phyloP scores from a whole-genome alignment of 2,888 invertebrate species.

The Gastrophysa polygoni region DNA sequence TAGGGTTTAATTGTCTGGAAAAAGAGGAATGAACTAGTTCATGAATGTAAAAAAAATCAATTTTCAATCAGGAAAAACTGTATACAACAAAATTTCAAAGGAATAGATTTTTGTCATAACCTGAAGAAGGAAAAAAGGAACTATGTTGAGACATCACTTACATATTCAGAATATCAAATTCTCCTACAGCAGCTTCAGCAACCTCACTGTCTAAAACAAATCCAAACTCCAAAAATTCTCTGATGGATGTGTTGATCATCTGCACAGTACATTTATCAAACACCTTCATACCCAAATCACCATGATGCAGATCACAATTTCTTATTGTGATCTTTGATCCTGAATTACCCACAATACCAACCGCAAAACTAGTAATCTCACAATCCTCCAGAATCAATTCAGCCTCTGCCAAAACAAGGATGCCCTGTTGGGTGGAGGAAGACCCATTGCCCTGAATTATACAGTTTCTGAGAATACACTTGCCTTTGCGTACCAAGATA shows the following conservation, averaged over 20 bases:
- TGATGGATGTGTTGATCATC: slow-evolving; percentile 54
- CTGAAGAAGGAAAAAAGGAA: no score
- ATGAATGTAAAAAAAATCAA: no score
- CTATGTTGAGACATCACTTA: no score
- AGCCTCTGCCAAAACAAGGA: slow-evolving; percentile 60
- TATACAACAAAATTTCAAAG: no score
- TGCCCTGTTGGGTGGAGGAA: slow-evolving; percentile 62
- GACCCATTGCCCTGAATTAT: slow-evolving; percentile 60
- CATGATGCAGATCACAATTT: slow-evolving; percentile 50
- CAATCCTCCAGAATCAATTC: slow-evolving; percentile 59
- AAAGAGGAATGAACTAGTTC: no score
- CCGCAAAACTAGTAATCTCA: slow-evolving; percentile 60
- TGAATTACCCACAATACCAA: slow-evolving; percentile 60
- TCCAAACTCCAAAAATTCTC: slow-evolving; percentile 60
- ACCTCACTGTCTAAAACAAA: slow-evolving; percentile 61
- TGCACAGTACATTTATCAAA: slow-evolving; percentile 56
- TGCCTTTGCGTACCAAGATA: slow-evolving; percentile 55
- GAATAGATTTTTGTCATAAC: no score
- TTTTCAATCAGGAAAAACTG: no score
- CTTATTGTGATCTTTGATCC: slow-evolving; percentile 53
- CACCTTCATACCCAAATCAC: slow-evolving; percentile 55
- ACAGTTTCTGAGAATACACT: slow-evolving; percentile 58
- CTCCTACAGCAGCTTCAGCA: slow-evolving; percentile 43
- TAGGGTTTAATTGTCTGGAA: no score
- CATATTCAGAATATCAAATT: slow-evolving; percentile 50